Evolutionary conservation across 2,113 vertebrate species (phyloP), one percentile per base, ranked within the genome.

Genomic region (Apodemus speciosus): DNA sequence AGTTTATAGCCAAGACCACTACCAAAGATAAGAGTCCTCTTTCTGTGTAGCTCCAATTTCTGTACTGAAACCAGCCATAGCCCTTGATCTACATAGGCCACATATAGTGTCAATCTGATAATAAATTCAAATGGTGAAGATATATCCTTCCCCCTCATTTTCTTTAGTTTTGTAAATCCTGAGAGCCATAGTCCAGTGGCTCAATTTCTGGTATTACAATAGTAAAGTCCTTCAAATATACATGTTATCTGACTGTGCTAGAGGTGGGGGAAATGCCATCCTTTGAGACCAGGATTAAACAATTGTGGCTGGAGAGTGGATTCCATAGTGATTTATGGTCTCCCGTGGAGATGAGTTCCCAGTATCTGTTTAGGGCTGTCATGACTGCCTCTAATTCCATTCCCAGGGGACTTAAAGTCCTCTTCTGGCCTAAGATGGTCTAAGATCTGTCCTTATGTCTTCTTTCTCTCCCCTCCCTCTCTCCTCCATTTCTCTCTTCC

Each of bases 1-100:
- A 49, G 40, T 89, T 96, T 91, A 89, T 5, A 90, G 64, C 25
- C n/a, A 38, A 91, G 73, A 90, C 72, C 51, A 75, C 46, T 91
- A 71, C 69, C 76, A 73, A 94, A 77, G 85, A 76, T 56, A 49
- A 10, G 46, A 38, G 16, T 77, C 49, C 69, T 72, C 64, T 85
- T 68, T 23, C 71, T 62, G 46, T 2, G 14, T 46, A 68, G 23
- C 43, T 85, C 62, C 87, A 66, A 5, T 58, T 38, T 81, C 23
- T 58, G 68, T 60, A 91, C 32, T 83, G 81, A 92, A 90, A 87
- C 10, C 58, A 32, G n/a, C 30, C 64, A 49, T 0, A 80, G 27
- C 20, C 79, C 15, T 69, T 71, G 27, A 80, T 79, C 38, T 73
- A 73, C 69, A 84, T 11, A 94, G 56, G 9, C 66, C 43, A 75